Base-by-base conservation (phyloP, 2,113 vertebrate species). In the Scomber japonicus region DNA sequence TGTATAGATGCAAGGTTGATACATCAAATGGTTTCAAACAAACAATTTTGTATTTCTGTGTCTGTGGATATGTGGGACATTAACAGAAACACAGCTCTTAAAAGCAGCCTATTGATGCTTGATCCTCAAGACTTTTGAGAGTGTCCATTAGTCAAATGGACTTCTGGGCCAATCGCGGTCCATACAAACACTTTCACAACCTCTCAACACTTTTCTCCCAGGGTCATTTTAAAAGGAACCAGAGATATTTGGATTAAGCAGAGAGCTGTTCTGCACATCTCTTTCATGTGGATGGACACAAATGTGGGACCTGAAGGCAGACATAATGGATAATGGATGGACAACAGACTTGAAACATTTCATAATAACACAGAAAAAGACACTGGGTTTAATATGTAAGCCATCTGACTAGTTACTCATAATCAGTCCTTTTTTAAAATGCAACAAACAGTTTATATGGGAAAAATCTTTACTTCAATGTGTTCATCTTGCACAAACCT, bases 241-340 rank as follows among this genome's bases (percentile, higher is more conserved):
- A 40, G 35, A 40, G 35, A 40, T 9, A 40, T 40, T 40, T 40
- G 35, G 35, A 40, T 40, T 40, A 9, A 40, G 35, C 35, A 40
- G 35, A 40, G 35, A 40, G 2, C 35, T 40, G 6, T 40, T 40
- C 35, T 40, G n/a, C n/a, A 66, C 16, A 1, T 53, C 27, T 24
- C 45, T 82, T 82, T 78, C 30, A 78, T 81, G 44, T 81, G 55
- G 51, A 51, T 30, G 19, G 62, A 57, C 49, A 53, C 57, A 80
- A 67, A 56, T 49, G 69, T 60, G n/a, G 19, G 45, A 35, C 63
- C 15, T 46, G 30, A 17, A 71, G 31, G 27, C 16, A 40, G 35
- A 40, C 35, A 7, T 40, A 40, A 40, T 59, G 24, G 9, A 21
- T 53, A 21, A 15, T 24, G 14, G 46, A 31, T 8, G 2, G 11